phyloP scores from a whole-genome alignment of 2,113 vertebrate species.

The Lethenteron camtschaticum region DNA sequence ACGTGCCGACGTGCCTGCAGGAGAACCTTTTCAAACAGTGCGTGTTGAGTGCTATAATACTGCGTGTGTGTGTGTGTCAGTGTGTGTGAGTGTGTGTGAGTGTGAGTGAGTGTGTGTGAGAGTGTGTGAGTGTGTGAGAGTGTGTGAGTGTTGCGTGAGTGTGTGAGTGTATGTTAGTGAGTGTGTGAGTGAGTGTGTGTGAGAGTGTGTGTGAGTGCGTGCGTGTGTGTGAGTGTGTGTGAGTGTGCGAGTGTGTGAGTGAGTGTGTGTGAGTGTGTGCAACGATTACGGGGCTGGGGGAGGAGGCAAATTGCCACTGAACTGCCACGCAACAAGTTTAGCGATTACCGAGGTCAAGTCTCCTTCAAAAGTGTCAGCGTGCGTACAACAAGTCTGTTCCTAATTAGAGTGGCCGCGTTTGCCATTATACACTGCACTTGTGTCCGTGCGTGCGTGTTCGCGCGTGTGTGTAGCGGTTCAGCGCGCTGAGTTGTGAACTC shows the following conservation, averaged over 20 bases:
- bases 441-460: neutral
- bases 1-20: too few species aligned
- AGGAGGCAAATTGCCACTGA: too few species aligned
- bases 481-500: neutral
- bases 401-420: too few species aligned
- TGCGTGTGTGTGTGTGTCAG: too few species aligned
- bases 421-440: too few species aligned
- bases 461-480: neutral
- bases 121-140: neutral
- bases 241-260: neutral
- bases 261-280: neutral
- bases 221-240: neutral
- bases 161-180: neutral
- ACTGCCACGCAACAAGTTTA: too few species aligned
- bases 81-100: neutral
- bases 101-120: conserved; percentile 1
- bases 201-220: neutral
- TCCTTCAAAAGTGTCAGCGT: too few species aligned
- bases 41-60: too few species aligned
- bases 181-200: neutral
- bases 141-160: neutral
- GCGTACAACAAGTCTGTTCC: too few species aligned
- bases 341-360: too few species aligned
- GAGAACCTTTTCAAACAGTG: too few species aligned
- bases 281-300: too few species aligned